Evolutionary conservation across 2,797 vertebrate genomes (phyloP), one percentile per base, ranked within the genome.

Genomic region (Rhinichthys osculus): DNA sequence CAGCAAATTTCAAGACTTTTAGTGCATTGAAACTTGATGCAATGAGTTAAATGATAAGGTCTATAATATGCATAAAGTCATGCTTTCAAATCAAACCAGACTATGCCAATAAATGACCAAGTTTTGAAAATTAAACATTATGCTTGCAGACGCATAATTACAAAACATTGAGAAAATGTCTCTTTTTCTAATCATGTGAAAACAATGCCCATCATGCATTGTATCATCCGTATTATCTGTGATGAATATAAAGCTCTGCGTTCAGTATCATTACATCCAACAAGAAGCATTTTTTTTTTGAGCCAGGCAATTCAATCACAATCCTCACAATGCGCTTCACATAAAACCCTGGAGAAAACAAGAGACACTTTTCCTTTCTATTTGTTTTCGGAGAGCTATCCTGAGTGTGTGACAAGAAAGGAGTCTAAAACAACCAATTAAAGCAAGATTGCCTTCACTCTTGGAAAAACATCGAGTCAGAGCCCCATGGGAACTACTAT

Each of bases 401-500:
- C 82, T 81, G 35, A 71, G 88, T 88, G 89, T 66, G 89, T 19
- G 66, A 72, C 82, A 90, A 89, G 67, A 87, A 88, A 89, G 90
- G 69, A 89, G 85, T 88, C 91, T 90, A 90, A 94, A 91, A 80
- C 83, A 78, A 87, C 83, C 91, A 94, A 93, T 95, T 94, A 91
- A 90, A 91, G 84, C 77, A 87, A 88, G 90, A 90, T 89, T 87
- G 87, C 86, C 78, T 88, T 86, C 72, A 17, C 38, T 92, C 83
- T 13, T 82, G 80, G 87, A 89, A 90, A 90, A 88, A 88, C 69
- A 89, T 89, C 90, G 90, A 89, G 69, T 92, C 85, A 89, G 92
- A 94, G 90, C 90, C 92, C 87, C 89, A 91, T 84, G 89, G 83
- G 92, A 91, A 91, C 92, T 90, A 85, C 91, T 92, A 91, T 91